Evolutionary conservation across 2,113 vertebrate species (phyloP).

Genomic region (Turnix velox): DNA sequence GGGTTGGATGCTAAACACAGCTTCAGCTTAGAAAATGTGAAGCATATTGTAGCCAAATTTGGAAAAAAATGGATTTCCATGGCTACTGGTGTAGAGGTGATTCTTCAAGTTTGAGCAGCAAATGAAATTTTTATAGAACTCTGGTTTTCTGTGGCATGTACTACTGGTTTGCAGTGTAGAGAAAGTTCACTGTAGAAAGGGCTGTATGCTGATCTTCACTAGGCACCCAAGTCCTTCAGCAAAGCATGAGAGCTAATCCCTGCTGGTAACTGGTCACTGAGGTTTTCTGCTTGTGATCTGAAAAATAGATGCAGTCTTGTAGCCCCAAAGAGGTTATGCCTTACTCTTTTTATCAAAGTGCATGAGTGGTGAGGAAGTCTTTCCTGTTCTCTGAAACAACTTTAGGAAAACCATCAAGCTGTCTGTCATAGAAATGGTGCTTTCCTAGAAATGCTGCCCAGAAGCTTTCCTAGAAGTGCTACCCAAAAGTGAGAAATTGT

Average conservation of each 20-base stretch:
- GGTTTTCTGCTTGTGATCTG: background rate
- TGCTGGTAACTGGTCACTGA: background rate
- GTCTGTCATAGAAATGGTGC: background rate
- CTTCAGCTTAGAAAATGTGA: background rate
- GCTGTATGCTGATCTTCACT: background rate
- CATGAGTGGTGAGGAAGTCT: accelerated
- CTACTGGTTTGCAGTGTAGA: background rate
- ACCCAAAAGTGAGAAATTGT: background rate
- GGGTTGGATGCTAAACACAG: background rate
- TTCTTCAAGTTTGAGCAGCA: background rate
- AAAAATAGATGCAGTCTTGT: background rate
- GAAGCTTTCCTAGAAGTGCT: background rate
- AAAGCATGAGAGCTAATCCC: background rate
- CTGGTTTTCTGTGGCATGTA: background rate
- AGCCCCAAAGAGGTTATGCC: background rate
- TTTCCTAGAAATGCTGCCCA: background rate
- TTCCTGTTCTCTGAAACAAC: background rate
- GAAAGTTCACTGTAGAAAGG: background rate
- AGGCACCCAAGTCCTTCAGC: accelerated
- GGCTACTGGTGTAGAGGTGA: background rate
- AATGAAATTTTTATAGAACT: background rate
- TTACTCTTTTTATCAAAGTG: background rate
- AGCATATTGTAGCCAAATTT: background rate
- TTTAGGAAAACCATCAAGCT: background rate
- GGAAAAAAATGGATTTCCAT: background rate